Base-by-base conservation (phyloP, 1,140 invertebrate genomes). In the Diorhabda elongata region DNA sequence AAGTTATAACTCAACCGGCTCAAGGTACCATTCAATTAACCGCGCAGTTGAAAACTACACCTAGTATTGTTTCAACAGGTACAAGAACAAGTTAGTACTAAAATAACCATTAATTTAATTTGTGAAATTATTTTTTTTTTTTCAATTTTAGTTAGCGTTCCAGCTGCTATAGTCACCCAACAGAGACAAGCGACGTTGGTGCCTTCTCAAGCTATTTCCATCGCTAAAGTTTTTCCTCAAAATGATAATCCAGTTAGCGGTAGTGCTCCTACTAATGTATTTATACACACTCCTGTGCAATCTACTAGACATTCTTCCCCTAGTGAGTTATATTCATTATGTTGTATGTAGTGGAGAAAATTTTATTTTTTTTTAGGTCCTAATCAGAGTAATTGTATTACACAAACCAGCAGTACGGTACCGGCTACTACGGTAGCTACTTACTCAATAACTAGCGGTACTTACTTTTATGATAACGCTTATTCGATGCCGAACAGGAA, bases 1-100 rank as follows among this genome's bases (percentile, higher is more conserved):
- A 80, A 71, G 77, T 80, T 65, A 80, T 80, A 42, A 75, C 77
- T 5, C 78, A 79, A 68, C 72, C 78, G n/a, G 67, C 73, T 60
- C 76, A 75, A 75, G 75, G 76, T 77, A 75, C 41, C 61, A 26
- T 42, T 41, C 26, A 26, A 56, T 71, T 80, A 64, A 71, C 76
- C 9, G 47, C 73, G 43, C 59, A 76, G 66, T 68, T 78, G 26
- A 79, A 78, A 71, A 71, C 75, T 44, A 75, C 58, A 8, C 42
- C 76, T 56, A 70, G 56, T 63, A 67, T 72, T 59, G 70, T 71
- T 41, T 70, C 75, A 42, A 69, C 76, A 26, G 63, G 75, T 41
- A 61, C 75, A 60, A 74, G 78, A 73, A 79, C 78, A 69, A 75
- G 79, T 81, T 73, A 76, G 77, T 79, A 52, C n/a, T 52, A 52